Evolutionary conservation across 2,888 invertebrate genomes (phyloP).

Genomic region (Listrodromus nycthemerus): DNA sequence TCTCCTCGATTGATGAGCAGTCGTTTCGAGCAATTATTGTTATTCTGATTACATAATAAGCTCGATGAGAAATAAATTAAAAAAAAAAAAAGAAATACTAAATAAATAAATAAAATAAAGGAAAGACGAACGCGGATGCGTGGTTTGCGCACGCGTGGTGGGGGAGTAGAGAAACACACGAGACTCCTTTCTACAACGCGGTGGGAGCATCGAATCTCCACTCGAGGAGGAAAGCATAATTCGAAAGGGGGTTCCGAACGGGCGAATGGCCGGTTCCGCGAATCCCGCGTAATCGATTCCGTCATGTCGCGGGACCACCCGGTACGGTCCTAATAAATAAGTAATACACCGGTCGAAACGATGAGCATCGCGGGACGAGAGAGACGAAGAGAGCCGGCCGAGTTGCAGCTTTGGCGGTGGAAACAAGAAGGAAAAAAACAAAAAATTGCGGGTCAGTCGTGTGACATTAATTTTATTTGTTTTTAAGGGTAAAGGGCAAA

Average conservation of each 20-base stretch:
- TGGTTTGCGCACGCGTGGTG: constrained; percentile 12
- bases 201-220: constrained; percentile 53
- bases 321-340: constrained; percentile 84
- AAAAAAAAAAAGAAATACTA: constrained; percentile 60
- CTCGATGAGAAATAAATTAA: constrained; percentile 69
- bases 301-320: constrained; percentile 85
- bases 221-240: constrained; percentile 79
- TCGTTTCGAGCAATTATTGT: constrained; percentile 82
- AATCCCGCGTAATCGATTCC: constrained; percentile 84
- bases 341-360: constrained; percentile 83
- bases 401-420: not conserved
- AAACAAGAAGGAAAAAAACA: not conserved
- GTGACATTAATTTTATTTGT: no score
- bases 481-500: no score
- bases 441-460: not conserved
- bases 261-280: constrained; percentile 80
- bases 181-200: constrained; percentile 17
- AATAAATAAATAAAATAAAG: constrained; percentile 51
- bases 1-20: constrained; percentile 81
- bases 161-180: constrained; percentile 54
- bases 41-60: constrained; percentile 83
- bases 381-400: constrained; percentile 29
- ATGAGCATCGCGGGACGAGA: constrained; percentile 60
- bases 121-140: constrained; percentile 41
- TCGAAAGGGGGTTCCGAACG: constrained; percentile 72